Evolutionary conservation across 2,113 vertebrate species (phyloP).

Genomic region (Arenaria interpres): DNA sequence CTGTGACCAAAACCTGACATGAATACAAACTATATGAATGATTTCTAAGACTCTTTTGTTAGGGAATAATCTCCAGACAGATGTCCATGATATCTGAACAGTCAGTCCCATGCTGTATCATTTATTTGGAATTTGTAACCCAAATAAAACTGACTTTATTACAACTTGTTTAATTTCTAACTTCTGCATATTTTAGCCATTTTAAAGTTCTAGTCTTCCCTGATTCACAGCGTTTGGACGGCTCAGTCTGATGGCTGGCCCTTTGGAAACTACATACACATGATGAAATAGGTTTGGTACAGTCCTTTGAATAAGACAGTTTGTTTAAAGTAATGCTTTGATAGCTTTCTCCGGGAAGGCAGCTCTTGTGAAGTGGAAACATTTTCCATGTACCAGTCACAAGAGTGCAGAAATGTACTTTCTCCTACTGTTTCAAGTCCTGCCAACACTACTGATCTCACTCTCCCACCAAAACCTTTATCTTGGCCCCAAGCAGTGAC

Average conservation of each 20-base stretch:
- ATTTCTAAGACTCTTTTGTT: constrained; percentile 58
- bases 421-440: neutral
- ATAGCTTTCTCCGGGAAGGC: neutral
- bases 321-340: neutral
- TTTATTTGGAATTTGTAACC: constrained; percentile 11
- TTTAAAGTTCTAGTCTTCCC: neutral
- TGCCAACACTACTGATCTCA: neutral
- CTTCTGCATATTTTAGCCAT: neutral
- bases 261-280: neutral
- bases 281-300: neutral
- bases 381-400: neutral
- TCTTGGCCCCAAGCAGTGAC: neutral
- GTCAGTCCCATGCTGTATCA: neutral
- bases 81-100: neutral
- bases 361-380: neutral
- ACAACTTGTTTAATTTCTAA: neutral
- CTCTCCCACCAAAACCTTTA: neutral
- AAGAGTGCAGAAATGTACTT: neutral
- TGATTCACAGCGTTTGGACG: neutral
- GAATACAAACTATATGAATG: constrained; percentile 69
- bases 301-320: neutral
- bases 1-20: constrained; percentile 69
- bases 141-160: neutral
- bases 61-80: constrained; percentile 30
- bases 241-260: neutral